Evolutionary conservation across 2,113 vertebrate species (phyloP), one percentile per base, ranked within the genome.

Genomic region (Xyliphius kryptos): DNA sequence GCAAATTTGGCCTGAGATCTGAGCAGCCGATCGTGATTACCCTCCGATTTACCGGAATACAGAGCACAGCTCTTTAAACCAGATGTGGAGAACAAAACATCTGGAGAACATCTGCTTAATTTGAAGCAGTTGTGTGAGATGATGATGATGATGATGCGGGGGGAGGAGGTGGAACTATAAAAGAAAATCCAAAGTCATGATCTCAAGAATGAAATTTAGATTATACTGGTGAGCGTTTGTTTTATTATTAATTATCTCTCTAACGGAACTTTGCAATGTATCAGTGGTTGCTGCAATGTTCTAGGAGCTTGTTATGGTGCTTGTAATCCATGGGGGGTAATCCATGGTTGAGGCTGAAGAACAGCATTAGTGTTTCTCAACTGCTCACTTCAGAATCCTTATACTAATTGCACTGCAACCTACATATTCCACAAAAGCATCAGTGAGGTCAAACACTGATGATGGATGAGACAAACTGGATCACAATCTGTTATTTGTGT

Each of bases 1-100:
- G 72, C 87, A 80, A 87, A 88, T 81, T 61, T 46, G 16, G 65
- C 71, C 57, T 66, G 68, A 53, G 61, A 26, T 60, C 67, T 66
- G 66, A 81, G 67, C 69, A 74, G 17, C 44, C 3, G 79, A 78
- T 82, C 77, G 76, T 36, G 63, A 82, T 80, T 59, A 69, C 70
- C 63, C 66, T 79, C 75, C 73, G 69, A 79, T 84, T 73, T 69
- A 72, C 72, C 70, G 17, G 56, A 70, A 81, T 82, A 72, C 76
- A 80, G 67, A 77, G 73, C 70, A 69, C 44, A 73, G 66, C 49
- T 77, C 77, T 80, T 54, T 63, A 72, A 70, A 70, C 73, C 85
- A 87, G 77, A 87, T 86, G 85, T 82, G 76, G 80, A 49, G 74
- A 78, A 71, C 72, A 70, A 71, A 75, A 85, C 86, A 89, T 87